Evolutionary conservation across 2,888 invertebrate genomes (phyloP), one percentile per base, ranked within the genome.

Genomic region (Pilophorus perplexus): DNA sequence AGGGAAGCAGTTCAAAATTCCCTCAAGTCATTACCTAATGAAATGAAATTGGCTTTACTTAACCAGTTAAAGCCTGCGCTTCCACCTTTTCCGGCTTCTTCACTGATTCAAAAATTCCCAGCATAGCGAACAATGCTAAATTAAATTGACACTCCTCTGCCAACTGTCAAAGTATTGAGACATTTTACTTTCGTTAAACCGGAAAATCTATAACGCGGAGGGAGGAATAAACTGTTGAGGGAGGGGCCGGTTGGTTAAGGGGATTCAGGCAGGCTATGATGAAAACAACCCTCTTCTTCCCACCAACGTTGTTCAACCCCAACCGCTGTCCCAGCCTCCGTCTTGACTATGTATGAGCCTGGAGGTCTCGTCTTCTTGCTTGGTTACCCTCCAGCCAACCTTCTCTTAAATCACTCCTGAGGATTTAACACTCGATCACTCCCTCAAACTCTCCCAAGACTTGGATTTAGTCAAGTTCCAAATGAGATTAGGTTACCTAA

Each of bases 391-490:
- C 52, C 33, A 33, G 12, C 16, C 16, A n/a, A n/a, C 52, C 28
- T 28, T 22, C 28, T 12, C 52, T 18, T 52, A 52, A 52, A 52
- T 52, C 52, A 52, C 52, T 2, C 28, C 1, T n/a, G 28, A n/a
- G n/a, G 52, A 52, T 52, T 52, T 52, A 52, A 52, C 52, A 52
- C 52, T 52, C 52, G 52, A 52, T 52, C 52, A 28, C 28, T 28
- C 52, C 28, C 52, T 28, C 28, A 27, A 28, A 52, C 2, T 28
- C 52, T 12, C 28, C 14, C 28, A 12, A 52, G n/a, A 10, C 8
- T 23, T 52, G 16, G 16, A 52, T 25, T 52, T 28, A 25, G 16
- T 14, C 52, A 2, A 52, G 27, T 23, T 52, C 16, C 14, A 52
- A 52, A 25, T 28, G 18, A 52, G 28, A 25, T 52, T 28, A 52